These are phyloP conservation scores for Chrysolina oricalcia DNA, from an alignment of 2,888 invertebrate species.

Conservation along the genomic window DNA sequence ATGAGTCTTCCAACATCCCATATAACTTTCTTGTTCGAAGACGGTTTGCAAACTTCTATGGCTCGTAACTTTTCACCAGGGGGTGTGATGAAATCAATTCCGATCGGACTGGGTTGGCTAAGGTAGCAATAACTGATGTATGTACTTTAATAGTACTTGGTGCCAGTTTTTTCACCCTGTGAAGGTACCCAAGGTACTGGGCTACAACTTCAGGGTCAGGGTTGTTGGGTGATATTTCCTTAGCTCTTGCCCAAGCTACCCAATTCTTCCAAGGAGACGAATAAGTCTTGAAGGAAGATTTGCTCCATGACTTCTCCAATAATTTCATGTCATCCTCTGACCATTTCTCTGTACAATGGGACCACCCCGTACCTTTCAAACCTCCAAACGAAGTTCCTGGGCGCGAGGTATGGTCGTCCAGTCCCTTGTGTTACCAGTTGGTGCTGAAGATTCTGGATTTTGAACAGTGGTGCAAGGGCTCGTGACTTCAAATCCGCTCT, in stretches of 20 bases:
- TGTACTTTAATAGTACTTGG: slow-evolving; percentile 48
- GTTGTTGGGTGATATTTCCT: slow-evolving; percentile 27
- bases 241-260: slow-evolving; percentile 9
- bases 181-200: slow-evolving; percentile 43
- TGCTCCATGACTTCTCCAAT: slow-evolving; percentile 40
- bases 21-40: slow-evolving; percentile 29
- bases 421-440: not conserved
- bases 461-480: slow-evolving; percentile 54
- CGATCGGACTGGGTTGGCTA: too few relatives aligned
- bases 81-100: too few relatives aligned
- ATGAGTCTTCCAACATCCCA: slow-evolving; percentile 38
- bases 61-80: too few relatives aligned
- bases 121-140: too few relatives aligned
- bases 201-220: slow-evolving; percentile 32
- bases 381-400: slow-evolving; percentile 45
- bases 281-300: slow-evolving; percentile 45
- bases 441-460: slow-evolving; percentile 32
- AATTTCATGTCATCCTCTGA: slow-evolving; percentile 39
- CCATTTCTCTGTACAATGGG: slow-evolving; percentile 46
- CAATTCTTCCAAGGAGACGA: slow-evolving; percentile 46
- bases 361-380: slow-evolving; percentile 45
- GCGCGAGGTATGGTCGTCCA: slow-evolving; percentile 32
- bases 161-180: slow-evolving; percentile 48
- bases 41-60: too few relatives aligned
- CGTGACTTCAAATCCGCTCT: slow-evolving; percentile 58